These are phyloP conservation scores for Cerastis rubricosa DNA, from an alignment of 2,888 invertebrate species.

Conservation along the genomic window DNA sequence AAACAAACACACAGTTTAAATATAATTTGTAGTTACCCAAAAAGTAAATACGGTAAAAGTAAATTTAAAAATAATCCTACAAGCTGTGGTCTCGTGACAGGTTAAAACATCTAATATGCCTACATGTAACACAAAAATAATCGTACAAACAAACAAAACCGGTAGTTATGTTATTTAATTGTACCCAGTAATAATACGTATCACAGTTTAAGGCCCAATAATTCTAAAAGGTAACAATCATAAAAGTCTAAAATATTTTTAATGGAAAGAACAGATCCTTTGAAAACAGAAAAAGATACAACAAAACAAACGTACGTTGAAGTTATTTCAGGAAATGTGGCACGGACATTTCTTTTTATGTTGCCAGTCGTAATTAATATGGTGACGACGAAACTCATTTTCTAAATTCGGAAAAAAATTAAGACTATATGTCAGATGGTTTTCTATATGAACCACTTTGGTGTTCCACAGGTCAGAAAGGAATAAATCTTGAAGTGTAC, in stretches of 20 bases:
- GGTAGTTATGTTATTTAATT: neutral
- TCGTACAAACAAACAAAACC: neutral
- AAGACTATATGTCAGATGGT: neutral
- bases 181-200: neutral
- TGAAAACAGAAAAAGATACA: conserved; percentile 4
- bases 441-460: no score
- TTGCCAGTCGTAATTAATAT: conserved; percentile 23
- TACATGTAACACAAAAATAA: neutral
- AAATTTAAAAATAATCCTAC: neutral
- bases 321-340: conserved; percentile 33
- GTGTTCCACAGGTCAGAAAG: no score
- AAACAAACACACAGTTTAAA: neutral
- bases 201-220: neutral
- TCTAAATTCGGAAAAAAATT: neutral
- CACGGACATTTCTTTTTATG: conserved; percentile 9
- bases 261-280: neutral
- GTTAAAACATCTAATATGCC: neutral
- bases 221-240: neutral
- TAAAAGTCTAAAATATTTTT: neutral
- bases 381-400: neutral
- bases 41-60: neutral
- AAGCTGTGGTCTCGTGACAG: neutral
- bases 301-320: conserved; percentile 26
- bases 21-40: neutral
- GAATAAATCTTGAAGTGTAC: neutral